phyloP scores from a whole-genome alignment of 2,113 vertebrate genomes.

The Psophia crepitans region DNA sequence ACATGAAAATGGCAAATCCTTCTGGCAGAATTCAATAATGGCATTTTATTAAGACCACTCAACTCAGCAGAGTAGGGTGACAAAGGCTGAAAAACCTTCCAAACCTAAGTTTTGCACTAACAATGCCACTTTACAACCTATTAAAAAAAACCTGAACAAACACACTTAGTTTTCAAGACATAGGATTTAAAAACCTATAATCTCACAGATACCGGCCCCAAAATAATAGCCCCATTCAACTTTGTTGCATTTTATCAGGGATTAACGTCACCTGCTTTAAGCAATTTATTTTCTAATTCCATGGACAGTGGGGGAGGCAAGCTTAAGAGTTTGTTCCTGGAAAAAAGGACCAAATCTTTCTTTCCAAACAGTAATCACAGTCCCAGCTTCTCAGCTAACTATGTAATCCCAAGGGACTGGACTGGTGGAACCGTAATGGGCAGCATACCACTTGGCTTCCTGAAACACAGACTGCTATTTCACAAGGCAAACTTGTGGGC shows the following conservation, averaged over 20 bases:
- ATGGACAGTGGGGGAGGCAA: neutral
- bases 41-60: neutral
- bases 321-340: neutral
- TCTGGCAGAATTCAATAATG: neutral
- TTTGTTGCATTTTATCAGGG: neutral
- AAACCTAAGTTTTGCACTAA: neutral
- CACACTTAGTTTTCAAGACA: neutral
- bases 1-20: neutral
- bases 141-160: neutral
- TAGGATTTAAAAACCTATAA: neutral
- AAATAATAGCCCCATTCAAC: neutral
- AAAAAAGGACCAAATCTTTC: neutral
- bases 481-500: neutral
- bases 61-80: neutral
- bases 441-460: neutral
- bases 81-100: neutral
- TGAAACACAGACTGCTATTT: neutral
- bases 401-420: neutral
- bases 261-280: neutral
- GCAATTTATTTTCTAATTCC: neutral
- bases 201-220: neutral
- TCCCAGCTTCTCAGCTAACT: neutral
- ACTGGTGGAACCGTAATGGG: accelerated
- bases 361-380: neutral
- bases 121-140: neutral